These are phyloP conservation scores for Saccopteryx bilineata DNA, from an alignment of 2,113 vertebrate species.

Conservation along the genomic window DNA sequence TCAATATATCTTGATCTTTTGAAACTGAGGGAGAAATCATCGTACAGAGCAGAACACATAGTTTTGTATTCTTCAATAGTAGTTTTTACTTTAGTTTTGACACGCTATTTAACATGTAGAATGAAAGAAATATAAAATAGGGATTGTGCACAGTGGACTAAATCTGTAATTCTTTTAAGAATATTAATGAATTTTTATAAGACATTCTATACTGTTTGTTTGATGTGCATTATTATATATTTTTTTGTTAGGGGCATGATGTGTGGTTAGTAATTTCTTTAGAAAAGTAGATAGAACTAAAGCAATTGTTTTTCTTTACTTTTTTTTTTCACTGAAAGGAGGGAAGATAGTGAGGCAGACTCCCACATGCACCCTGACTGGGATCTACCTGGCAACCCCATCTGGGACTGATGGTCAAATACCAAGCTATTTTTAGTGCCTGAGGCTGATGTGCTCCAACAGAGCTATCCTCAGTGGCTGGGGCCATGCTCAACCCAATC, in stretches of 20 bases:
- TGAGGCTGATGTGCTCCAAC: too few relatives aligned
- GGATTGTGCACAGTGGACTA: neutral
- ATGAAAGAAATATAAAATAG: neutral
- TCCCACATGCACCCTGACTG: too few relatives aligned
- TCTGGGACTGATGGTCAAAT: too few relatives aligned
- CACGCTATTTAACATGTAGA: neutral
- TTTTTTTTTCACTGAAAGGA: too few relatives aligned
- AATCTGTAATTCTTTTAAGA: slow-evolving; percentile 13
- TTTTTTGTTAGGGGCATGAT: neutral
- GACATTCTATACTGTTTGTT: neutral
- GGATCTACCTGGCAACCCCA: too few relatives aligned
- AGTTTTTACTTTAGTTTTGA: slow-evolving; percentile 2
- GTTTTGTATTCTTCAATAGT: neutral
- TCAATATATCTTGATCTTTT: slow-evolving; percentile 18
- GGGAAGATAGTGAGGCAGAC: too few relatives aligned
- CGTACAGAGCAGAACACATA: neutral
- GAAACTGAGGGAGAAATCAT: neutral
- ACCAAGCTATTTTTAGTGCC: too few relatives aligned
- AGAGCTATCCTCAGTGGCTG: too few relatives aligned
- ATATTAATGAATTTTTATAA: slow-evolving; percentile 1
- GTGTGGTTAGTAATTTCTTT: neutral
- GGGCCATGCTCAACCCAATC: too few relatives aligned
- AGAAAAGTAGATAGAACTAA: neutral
- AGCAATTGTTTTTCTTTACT: neutral
- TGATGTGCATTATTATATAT: neutral